Percentiles rank a stretch among this genome's conserved stretches.
phyloP scores from a whole-genome alignment of 2,888 invertebrate genomes.

The Opisthograptis luteolata region DNA sequence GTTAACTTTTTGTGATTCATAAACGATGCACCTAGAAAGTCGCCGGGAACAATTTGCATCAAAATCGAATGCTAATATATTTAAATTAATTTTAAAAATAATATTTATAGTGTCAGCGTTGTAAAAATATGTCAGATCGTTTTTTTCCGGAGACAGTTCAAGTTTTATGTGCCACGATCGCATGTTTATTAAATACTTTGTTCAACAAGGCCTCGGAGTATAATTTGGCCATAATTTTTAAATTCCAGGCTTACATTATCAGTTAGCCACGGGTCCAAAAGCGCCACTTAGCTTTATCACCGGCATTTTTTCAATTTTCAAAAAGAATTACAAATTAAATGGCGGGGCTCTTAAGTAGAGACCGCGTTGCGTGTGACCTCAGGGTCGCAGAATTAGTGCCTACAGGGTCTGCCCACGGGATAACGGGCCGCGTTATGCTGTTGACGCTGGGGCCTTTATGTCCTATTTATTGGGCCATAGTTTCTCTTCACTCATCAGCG shows the following conservation, averaged over 20 bases:
- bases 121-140: conserved; percentile 1
- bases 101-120: not conserved
- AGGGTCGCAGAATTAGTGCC: conserved; percentile 20
- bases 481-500: conserved; percentile 28
- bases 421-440: conserved; percentile 27
- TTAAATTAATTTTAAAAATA: conserved; percentile 6
- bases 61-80: conserved; percentile 10
- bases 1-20: conserved; percentile 20
- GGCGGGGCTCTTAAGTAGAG: conserved; percentile 28
- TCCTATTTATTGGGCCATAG: conserved; percentile 24
- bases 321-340: conserved; percentile 17
- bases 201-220: not conserved
- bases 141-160: not conserved
- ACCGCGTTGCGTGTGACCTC: conserved; percentile 17
- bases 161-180: not conserved
- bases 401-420: conserved; percentile 20
- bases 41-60: conserved; percentile 5
- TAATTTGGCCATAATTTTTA: not conserved
- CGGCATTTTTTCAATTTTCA: conserved; percentile 14
- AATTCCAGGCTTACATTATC: conserved; percentile 9
- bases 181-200: not conserved
- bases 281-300: conserved; percentile 14
- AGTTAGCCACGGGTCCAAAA: conserved; percentile 14
- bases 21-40: conserved; percentile 7
- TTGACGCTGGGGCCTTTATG: conserved; percentile 21